Conservation (phyloP, 1,140 invertebrate genomes). For the Papilio glaucus region DNA sequence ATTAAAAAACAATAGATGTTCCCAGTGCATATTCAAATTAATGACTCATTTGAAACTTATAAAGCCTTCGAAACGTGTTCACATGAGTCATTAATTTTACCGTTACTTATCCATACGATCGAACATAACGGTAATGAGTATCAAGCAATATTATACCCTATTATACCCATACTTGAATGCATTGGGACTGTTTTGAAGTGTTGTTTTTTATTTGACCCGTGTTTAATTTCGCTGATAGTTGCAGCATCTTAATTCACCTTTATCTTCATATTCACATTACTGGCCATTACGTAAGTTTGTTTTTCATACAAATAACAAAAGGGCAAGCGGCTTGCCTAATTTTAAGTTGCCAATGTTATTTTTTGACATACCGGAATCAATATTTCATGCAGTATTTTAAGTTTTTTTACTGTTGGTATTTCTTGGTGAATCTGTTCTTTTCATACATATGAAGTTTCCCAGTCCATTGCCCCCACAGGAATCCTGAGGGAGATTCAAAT, state of each 20-base stretch:
- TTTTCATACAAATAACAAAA: too few species aligned
- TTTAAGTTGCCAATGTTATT: too few species aligned
- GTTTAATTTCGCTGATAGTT: neutral
- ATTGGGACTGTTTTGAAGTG: neutral
- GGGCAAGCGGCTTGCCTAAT: too few species aligned
- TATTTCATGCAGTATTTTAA: too few species aligned
- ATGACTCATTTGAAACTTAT: conserved; percentile 10
- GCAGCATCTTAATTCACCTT: neutral
- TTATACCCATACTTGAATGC: too few species aligned
- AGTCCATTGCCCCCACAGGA: too few species aligned
- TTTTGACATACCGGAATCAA: too few species aligned
- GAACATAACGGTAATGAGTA: neutral
- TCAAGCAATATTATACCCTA: neutral
- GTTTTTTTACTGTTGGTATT: too few species aligned
- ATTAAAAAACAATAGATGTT: neutral
- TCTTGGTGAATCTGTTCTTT: too few species aligned
- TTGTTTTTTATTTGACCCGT: neutral
- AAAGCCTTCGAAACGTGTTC: neutral
- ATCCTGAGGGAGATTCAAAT: too few species aligned
- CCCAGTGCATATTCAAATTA: neutral
- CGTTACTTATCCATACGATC: neutral
- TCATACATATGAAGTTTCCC: too few species aligned
- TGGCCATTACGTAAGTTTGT: neutral
- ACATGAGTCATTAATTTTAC: conserved; percentile 6
- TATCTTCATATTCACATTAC: neutral